These are phyloP conservation scores for Microtus pennsylvanicus DNA, from an alignment of 2,113 vertebrate genomes.

Conservation along the genomic window DNA sequence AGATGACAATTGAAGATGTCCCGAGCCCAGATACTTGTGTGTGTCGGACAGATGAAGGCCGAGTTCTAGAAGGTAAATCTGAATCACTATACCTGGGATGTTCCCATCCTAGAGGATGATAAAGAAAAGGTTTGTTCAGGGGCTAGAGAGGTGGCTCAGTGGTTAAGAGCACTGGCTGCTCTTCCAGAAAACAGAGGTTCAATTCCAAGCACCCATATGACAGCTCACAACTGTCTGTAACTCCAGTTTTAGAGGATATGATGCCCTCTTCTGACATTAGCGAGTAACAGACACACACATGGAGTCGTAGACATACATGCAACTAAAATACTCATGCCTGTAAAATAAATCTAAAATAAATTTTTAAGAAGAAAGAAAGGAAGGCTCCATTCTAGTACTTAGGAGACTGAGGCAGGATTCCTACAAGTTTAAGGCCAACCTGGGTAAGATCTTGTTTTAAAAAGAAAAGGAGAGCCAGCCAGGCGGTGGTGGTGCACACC, in stretches of 20 bases:
- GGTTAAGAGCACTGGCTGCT: not conserved
- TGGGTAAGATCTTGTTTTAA: not conserved
- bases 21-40: slow-evolving; percentile 89
- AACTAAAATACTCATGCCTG: not conserved
- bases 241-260: not conserved
- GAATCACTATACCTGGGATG: not conserved
- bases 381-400: not conserved
- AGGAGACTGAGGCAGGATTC: not conserved
- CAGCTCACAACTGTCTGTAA: not conserved
- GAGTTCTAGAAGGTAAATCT: slow-evolving; percentile 90
- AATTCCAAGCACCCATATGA: not conserved
- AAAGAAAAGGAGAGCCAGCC: not conserved
- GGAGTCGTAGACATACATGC: not conserved
- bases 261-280: not conserved
- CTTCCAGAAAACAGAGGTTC: not conserved
- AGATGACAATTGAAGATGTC: slow-evolving; percentile 95
- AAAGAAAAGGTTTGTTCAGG: not conserved
- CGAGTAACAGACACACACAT: not conserved
- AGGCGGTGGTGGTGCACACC: not conserved
- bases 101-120: not conserved
- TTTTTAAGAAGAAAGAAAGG: not conserved
- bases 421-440: not conserved
- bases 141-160: not conserved
- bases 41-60: slow-evolving; percentile 93
- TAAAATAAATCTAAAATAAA: not conserved